Evolutionary conservation across 2,888 invertebrate genomes (phyloP).

Genomic region (Cephonodes hylas): DNA sequence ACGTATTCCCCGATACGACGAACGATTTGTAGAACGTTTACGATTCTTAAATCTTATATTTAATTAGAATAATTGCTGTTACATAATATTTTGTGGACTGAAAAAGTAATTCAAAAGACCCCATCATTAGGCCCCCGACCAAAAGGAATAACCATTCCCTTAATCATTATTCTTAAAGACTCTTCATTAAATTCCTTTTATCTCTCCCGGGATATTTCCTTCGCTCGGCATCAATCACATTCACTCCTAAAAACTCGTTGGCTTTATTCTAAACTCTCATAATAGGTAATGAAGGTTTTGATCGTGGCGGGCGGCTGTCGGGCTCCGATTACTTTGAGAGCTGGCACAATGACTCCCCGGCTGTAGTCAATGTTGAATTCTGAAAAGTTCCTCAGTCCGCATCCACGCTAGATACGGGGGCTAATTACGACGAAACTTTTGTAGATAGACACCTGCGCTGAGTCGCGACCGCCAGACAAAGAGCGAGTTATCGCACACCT

Average conservation of each 20-base stretch:
- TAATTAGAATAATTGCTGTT: conserved; percentile 64
- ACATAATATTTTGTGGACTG: conserved; percentile 64
- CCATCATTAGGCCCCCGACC: conserved; percentile 74
- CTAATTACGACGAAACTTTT: conserved; percentile 79
- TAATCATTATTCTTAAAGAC: conserved; percentile 81
- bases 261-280: conserved; percentile 81
- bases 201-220: conserved; percentile 79
- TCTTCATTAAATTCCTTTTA: conserved; percentile 82
- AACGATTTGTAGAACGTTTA: background rate
- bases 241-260: conserved; percentile 80
- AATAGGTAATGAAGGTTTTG: conserved; percentile 80
- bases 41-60: conserved; percentile 22
- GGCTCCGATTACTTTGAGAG: conserved; percentile 77
- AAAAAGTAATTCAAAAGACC: conserved; percentile 74
- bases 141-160: conserved; percentile 80
- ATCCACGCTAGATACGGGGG: conserved; percentile 72
- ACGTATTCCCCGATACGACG: background rate
- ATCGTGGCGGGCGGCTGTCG: conserved; percentile 73
- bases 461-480: conserved; percentile 73
- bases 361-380: conserved; percentile 75
- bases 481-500: conserved; percentile 75
- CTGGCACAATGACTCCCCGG: conserved; percentile 72
- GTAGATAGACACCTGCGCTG: conserved; percentile 80
- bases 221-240: conserved; percentile 79
- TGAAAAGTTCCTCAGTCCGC: conserved; percentile 75